Conservation (phyloP, 2,113 vertebrate genomes). For the Mormoops blainvillei region DNA sequence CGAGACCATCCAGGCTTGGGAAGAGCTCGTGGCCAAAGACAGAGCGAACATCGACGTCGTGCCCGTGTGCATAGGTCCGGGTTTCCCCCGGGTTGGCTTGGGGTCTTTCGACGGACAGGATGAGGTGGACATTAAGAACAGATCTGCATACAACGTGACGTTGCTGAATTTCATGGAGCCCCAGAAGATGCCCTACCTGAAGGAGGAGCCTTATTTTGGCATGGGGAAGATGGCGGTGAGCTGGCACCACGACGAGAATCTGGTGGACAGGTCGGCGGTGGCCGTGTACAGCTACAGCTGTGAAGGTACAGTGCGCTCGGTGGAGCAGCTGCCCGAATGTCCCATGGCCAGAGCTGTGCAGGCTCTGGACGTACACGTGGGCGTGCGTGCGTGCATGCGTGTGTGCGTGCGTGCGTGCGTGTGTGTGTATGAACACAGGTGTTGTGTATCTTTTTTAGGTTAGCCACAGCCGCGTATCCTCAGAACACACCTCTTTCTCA, state of each 20-base stretch:
- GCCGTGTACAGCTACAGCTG: slow-evolving; percentile 96
- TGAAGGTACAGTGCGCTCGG: slow-evolving; percentile 77
- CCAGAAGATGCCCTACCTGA: slow-evolving; percentile 88
- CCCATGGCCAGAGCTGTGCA: slow-evolving; percentile 13
- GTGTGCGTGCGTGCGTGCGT: accelerated
- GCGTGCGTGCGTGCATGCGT: accelerated
- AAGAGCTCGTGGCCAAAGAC: slow-evolving; percentile 59
- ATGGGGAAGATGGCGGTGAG: slow-evolving; percentile 98
- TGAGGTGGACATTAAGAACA: slow-evolving; percentile 61
- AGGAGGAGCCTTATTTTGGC: slow-evolving; percentile 96
- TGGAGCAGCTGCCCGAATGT: not conserved
- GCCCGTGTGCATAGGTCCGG: slow-evolving; percentile 60
- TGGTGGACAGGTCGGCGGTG: slow-evolving; percentile 90
- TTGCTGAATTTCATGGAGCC: slow-evolving; percentile 99
- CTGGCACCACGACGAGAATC: slow-evolving; percentile 98
- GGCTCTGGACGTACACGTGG: not conserved
- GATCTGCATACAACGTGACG: slow-evolving; percentile 89
- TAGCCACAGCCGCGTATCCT: accelerated
- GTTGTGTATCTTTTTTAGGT: not conserved
- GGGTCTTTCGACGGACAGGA: slow-evolving; percentile 22
- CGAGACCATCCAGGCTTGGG: slow-evolving; percentile 78
- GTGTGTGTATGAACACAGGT: accelerated
- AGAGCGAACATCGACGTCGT: slow-evolving; percentile 53
- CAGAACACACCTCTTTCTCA: not conserved
- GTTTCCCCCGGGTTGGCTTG: slow-evolving; percentile 51